These are phyloP conservation scores for Microctonus brassicae DNA, from an alignment of 2,888 invertebrate species.

Conservation along the genomic window DNA sequence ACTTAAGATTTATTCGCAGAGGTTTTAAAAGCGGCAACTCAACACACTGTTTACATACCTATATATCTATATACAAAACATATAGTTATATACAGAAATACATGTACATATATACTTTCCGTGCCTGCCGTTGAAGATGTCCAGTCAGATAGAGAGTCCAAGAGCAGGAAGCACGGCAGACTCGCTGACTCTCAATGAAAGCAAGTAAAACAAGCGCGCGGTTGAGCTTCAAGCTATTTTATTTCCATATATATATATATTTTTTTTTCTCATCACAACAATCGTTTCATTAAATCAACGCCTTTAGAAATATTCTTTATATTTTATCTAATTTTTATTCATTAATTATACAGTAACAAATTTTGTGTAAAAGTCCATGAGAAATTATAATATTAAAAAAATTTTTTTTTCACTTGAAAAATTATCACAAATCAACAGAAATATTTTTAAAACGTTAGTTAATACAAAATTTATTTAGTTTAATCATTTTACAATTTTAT, in stretches of 20 bases:
- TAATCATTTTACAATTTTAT: too few relatives aligned
- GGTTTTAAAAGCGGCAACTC: conserved; percentile 40
- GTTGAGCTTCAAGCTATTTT: conserved; percentile 7
- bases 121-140: conserved; percentile 58
- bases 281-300: neutral
- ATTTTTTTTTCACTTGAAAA: too few relatives aligned
- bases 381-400: too few relatives aligned
- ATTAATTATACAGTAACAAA: too few relatives aligned
- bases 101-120: conserved; percentile 3
- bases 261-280: neutral
- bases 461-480: too few relatives aligned
- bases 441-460: too few relatives aligned
- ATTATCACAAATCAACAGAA: too few relatives aligned
- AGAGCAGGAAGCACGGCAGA: conserved; percentile 63
- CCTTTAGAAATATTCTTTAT: neutral
- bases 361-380: too few relatives aligned
- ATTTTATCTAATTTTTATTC: too few relatives aligned
- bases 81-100: conserved; percentile 29
- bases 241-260: neutral
- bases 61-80: too few relatives aligned
- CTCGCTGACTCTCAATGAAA: conserved; percentile 66
- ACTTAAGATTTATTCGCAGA: conserved; percentile 43
- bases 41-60: neutral
- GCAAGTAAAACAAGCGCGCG: conserved; percentile 38
- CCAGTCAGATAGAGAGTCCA: conserved; percentile 60